Evolutionary conservation across 2,888 invertebrate genomes (phyloP), one percentile per base, ranked within the genome.

Genomic region (Apoderus coryli): DNA sequence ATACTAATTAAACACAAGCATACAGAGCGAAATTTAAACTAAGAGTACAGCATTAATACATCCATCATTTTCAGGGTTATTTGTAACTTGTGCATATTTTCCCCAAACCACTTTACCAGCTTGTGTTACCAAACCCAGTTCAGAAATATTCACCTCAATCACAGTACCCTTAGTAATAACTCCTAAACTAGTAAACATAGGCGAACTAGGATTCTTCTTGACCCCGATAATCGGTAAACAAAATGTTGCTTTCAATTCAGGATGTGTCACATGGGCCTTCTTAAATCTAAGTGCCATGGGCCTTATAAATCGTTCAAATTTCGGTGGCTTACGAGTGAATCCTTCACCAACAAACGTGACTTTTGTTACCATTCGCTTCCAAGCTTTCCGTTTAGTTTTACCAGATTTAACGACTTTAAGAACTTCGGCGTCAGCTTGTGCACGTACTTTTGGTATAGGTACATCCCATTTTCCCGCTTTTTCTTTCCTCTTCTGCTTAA

Each of bases 401-500:
- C 96, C 96, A 3, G 82, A 77, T 49, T 77, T 80, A 0, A 96
- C 57, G 0, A 93, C 84, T 65, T 78, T 89, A 54, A 98, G 92
- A 0, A 96, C 95, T 63, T 98, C 98, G 0, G 89, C 78, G 49
- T 98, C 96, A 2, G 92, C 84, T 47, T 96, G 89, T 1, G 93
- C 93, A 48, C 81, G 72, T 0, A 99, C 96, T 72, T 96, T 96
- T 0, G 98, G 98, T 51, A 98, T 81, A 0, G 98, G 98, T 0
- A 98, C 98, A 49, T 96, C 92, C 95, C 96, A 98, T 69, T 98
- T 99, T 1, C 96, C 96, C 32, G 93, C 95, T 52, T 99, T 98
- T 55, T 99, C 98, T 60, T 98, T 98, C 1, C 98, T 72, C 59
- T 99, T 98, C 59, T 99, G 96, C 61, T 98, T 98, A 38, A 98